phyloP scores from a whole-genome alignment of 2,888 invertebrate genomes.

The Tetragonisca angustula region DNA sequence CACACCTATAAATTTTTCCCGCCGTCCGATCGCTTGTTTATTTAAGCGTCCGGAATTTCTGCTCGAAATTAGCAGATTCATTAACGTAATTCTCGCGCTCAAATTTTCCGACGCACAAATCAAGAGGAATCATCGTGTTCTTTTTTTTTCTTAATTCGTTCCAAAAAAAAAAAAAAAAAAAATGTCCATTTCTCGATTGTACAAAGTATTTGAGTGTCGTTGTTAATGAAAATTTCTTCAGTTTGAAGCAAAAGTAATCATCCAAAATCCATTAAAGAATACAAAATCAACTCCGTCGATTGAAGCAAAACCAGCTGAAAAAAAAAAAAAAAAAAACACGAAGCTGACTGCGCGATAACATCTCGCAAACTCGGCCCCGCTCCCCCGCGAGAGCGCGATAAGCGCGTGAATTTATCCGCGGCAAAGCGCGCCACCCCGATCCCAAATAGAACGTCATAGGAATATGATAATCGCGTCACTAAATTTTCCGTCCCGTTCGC shows the following conservation, averaged over 20 bases:
- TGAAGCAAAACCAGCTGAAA: neutral
- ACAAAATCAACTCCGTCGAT: too few relatives aligned
- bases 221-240: too few relatives aligned
- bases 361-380: neutral
- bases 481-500: slow-evolving; percentile 39
- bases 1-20: slow-evolving; percentile 60
- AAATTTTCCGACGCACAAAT: neutral
- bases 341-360: neutral
- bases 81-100: slow-evolving; percentile 3
- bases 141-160: neutral
- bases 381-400: neutral
- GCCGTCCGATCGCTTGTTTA: slow-evolving; percentile 47
- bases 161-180: neutral
- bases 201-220: too few relatives aligned
- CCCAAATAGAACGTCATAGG: slow-evolving; percentile 28
- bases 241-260: too few relatives aligned
- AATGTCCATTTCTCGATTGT: neutral
- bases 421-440: neutral
- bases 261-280: too few relatives aligned
- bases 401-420: neutral
- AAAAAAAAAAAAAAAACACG: neutral
- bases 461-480: slow-evolving; percentile 40
- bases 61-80: slow-evolving; percentile 49
- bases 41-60: slow-evolving; percentile 23
- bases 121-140: neutral